phyloP scores from a whole-genome alignment of 2,797 vertebrate genomes.

The Phaenicophaeus curvirostris region DNA sequence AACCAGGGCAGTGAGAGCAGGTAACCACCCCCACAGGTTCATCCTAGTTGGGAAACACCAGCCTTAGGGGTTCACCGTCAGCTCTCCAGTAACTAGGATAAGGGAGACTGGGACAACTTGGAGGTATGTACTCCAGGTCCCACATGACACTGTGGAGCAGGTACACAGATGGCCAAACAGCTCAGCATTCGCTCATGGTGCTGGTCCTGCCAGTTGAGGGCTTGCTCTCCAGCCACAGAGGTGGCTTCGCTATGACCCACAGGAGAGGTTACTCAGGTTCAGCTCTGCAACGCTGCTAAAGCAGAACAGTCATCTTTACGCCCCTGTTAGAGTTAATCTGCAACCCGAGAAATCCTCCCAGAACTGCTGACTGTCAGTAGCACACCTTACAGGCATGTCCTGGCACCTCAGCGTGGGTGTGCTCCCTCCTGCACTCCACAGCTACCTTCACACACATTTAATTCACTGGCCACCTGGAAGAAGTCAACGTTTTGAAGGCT shows the following conservation, averaged over 20 bases:
- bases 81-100: background rate
- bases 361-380: background rate
- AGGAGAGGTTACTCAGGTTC: background rate
- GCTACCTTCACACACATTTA: background rate
- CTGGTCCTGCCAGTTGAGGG: background rate
- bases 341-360: background rate
- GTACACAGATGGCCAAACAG: background rate
- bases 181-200: background rate
- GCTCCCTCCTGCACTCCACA: background rate
- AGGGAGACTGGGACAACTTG: background rate
- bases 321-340: background rate
- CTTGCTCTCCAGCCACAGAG: background rate
- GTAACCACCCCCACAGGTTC: background rate
- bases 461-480: background rate
- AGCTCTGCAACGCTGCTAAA: background rate
- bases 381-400: background rate
- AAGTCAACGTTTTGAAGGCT: background rate
- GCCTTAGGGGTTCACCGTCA: background rate
- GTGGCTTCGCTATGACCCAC: background rate
- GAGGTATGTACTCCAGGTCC: background rate
- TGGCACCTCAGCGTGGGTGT: background rate
- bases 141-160: background rate
- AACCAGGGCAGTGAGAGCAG: background rate
- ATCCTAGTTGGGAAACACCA: background rate
- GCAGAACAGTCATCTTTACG: background rate